Base-by-base conservation (phyloP, 1,140 invertebrate genomes). In the Trichonephila clavipes region DNA sequence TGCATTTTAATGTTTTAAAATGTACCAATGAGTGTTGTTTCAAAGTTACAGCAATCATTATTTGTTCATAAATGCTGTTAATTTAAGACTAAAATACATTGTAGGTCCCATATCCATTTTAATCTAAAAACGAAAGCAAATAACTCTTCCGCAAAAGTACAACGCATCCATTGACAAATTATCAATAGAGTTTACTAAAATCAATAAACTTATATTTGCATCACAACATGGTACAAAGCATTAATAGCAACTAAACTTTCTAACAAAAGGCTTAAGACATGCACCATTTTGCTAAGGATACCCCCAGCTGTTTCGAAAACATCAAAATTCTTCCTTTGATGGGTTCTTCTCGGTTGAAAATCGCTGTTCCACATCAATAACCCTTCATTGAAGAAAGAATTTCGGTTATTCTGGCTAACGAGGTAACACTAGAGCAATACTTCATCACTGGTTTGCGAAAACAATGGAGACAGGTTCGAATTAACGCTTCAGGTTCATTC, bases 331-430 rank as follows among this genome's bases (percentile, higher is more conserved):
- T 59, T 51, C n/a, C 44, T 89, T 62, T 77, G 16, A 24, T 66
- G 61, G 64, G n/a, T 66, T 64, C 34, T 64, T 66, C 61, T 40
- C 40, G 14, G 72, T 77, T 40, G 24, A 77, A 77, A 87, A 28
- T 89, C 64, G 21, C 40, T 89, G 85, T 89, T 89, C 64, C 66
- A 61, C 88, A 89, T 89, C 88, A 89, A 89, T 89, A 89, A 89
- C 66, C 88, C 62, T 89, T 77, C 66, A 77, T 28, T 58, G 24
- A 77, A 51, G 88, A 72, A 72, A 89, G 69, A 77, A 89, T 69
- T 77, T 77, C 44, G 58, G 40, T 89, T 89, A 77, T 77, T 89
- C 64, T 89, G 21, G 88, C 72, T 89, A 89, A 89, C 66, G 88
- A 89, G 88, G 88, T 51, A 89, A 89, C 88, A 24, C 64, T 69